Evolutionary conservation across 2,888 invertebrate species (phyloP), one percentile per base, ranked within the genome.

Genomic region (Zeuzera pyrina): DNA sequence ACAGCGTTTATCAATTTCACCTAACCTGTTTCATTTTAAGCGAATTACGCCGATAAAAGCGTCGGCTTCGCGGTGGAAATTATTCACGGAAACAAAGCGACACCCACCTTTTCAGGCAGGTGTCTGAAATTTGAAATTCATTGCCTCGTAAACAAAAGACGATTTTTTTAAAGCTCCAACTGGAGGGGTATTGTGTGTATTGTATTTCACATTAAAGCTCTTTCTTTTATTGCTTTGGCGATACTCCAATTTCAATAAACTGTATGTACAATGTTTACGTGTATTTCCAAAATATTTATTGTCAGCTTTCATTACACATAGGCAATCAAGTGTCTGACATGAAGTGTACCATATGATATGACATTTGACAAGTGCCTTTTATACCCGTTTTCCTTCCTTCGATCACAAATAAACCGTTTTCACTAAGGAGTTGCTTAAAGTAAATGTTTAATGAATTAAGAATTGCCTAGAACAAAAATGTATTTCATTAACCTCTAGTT

Each of bases 91-190:
- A 72, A 72, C 72, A 72, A 59, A 62, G 69, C 53, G 52, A 50
- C 57, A 53, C 62, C 65, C 57, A 53, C 56, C 58, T 61, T 60
- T 59, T 51, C 55, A 52, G 61, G 62, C 69, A 67, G 71, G 63
- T 68, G 65, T 64, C 69, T 67, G 62, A 63, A 66, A 68, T 68
- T 60, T 57, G 47, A 53, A 67, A 74, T 74, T 73, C 72, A 76
- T 74, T 65, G 69, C 68, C 54, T 57, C 65, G 64, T 69, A 73
- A 70, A 74, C 70, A 76, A 71, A 61, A 60, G 62, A 55, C 62
- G 57, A 51, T 62, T 67, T 73, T 71, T 71, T 62, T 57, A 62
- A 64, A 47, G 58, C 43, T 50, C 50, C 42, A 42, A 46, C 52
- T 48, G 47, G 50, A 51, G 48, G 41, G 43, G 48, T 45, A 41